phyloP scores from a whole-genome alignment of 2,888 invertebrate genomes.

The Trichogramma dendrolimi region DNA sequence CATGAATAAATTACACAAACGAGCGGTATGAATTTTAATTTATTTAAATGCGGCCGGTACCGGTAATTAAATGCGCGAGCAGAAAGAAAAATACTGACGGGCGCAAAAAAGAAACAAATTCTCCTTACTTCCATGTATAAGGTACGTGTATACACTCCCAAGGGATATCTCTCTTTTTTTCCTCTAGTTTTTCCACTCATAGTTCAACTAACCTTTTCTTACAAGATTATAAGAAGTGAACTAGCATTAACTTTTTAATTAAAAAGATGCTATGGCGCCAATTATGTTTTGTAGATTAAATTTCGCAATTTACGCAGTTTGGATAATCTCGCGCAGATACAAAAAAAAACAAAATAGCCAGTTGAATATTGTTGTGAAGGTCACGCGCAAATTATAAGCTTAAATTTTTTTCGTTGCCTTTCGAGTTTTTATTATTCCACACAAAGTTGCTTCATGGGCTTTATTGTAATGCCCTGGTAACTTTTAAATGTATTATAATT shows the following conservation, averaged over 20 bases:
- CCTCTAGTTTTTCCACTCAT: background rate
- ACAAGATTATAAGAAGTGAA: background rate
- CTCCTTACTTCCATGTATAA: background rate
- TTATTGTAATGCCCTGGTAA: no score
- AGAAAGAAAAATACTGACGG: slow-evolving; percentile 12
- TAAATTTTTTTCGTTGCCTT: no score
- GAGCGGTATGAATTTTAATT: slow-evolving; percentile 26
- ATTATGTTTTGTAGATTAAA: no score
- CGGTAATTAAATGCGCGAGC: slow-evolving; percentile 17
- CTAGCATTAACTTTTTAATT: slow-evolving; percentile 10
- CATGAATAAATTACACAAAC: slow-evolving; percentile 20
- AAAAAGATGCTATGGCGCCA: background rate
- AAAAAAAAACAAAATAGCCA: no score
- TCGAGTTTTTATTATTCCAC: no score
- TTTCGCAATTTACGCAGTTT: no score
- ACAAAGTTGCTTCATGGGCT: no score
- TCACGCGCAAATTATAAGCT: no score
- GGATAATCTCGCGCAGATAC: no score
- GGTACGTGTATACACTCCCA: background rate
- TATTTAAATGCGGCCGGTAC: slow-evolving; percentile 15
- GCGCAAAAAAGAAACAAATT: slow-evolving; percentile 17
- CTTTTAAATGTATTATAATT: no score
- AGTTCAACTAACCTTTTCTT: slow-evolving; percentile 3
- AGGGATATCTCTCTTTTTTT: background rate
- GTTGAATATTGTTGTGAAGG: no score